A percentile compares a stretch with the other conserved stretches of the same genome.
Evolutionary conservation across 2,797 vertebrate genomes (phyloP).

Genomic region (Serranus cabrilla): DNA sequence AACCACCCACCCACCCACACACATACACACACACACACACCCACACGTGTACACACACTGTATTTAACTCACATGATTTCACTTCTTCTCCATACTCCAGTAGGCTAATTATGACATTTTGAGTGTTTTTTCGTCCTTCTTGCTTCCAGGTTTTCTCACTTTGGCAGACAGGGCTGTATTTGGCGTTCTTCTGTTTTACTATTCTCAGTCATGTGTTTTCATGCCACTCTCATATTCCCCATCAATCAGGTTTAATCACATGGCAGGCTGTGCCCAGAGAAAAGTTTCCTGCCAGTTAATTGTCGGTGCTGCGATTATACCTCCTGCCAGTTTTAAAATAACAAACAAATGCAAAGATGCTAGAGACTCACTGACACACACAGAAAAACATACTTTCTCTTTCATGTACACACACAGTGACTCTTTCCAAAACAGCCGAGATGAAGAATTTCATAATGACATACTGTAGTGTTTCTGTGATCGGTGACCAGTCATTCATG

Average conservation of each 20-base stretch:
- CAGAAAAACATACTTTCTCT: conserved; percentile 14
- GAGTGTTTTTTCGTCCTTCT: conserved; percentile 11
- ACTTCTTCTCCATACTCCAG: background rate
- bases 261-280: conserved; percentile 31
- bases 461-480: conserved; percentile 9
- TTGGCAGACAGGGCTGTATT: conserved; percentile 20
- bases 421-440: conserved; percentile 35
- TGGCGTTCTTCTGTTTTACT: conserved; percentile 36
- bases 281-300: conserved; percentile 46
- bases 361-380: background rate
- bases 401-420: background rate
- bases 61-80: conserved; percentile 20
- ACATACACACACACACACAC: conserved; percentile 43
- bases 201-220: conserved; percentile 14
- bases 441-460: conserved; percentile 33
- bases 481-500: conserved; percentile 46
- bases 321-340: conserved; percentile 57
- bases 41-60: conserved; percentile 16
- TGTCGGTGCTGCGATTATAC: conserved; percentile 39
- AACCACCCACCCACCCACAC: conserved; percentile 47
- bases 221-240: conserved; percentile 20
- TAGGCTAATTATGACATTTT: background rate
- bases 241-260: conserved; percentile 55
- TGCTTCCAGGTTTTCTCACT: background rate
- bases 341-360: conserved; percentile 53